Evolutionary conservation across 2,797 vertebrate genomes (phyloP).

Genomic region (Sphenopsis melanotis): DNA sequence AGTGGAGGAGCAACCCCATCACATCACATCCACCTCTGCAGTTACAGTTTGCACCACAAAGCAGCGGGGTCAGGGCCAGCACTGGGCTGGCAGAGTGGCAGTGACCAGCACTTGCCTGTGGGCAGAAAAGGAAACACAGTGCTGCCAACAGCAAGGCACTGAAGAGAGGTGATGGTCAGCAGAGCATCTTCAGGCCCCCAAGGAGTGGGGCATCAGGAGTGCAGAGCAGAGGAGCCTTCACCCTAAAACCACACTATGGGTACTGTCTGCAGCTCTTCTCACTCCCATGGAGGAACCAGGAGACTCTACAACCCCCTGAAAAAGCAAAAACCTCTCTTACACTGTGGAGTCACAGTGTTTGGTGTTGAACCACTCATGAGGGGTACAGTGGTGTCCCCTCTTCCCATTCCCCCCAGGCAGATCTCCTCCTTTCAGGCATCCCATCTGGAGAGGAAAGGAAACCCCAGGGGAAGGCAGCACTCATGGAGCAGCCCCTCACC

Average conservation of each 20-base stretch:
- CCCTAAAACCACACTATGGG: accelerated
- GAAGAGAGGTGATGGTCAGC: neutral
- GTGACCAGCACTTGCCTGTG: neutral
- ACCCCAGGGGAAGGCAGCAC: accelerated
- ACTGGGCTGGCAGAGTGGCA: too few relatives aligned
- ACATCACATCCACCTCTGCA: accelerated
- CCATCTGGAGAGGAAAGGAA: neutral
- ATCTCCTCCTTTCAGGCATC: neutral
- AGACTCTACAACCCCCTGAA: neutral
- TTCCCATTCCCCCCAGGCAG: neutral
- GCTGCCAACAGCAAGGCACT: neutral
- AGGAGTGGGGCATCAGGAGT: accelerated
- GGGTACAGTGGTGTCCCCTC: accelerated
- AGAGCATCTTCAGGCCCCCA: neutral
- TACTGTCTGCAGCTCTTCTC: neutral
- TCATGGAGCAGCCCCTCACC: neutral
- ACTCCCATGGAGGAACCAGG: accelerated
- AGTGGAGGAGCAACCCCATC: accelerated
- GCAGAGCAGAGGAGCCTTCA: neutral
- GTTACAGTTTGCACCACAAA: accelerated
- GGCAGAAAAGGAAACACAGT: neutral
- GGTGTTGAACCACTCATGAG: accelerated
- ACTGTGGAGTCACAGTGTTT: accelerated
- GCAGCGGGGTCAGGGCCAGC: accelerated
- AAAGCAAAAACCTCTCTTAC: neutral